phyloP scores from a whole-genome alignment of 2,888 invertebrate genomes.

The Theodoxus fluviatilis region DNA sequence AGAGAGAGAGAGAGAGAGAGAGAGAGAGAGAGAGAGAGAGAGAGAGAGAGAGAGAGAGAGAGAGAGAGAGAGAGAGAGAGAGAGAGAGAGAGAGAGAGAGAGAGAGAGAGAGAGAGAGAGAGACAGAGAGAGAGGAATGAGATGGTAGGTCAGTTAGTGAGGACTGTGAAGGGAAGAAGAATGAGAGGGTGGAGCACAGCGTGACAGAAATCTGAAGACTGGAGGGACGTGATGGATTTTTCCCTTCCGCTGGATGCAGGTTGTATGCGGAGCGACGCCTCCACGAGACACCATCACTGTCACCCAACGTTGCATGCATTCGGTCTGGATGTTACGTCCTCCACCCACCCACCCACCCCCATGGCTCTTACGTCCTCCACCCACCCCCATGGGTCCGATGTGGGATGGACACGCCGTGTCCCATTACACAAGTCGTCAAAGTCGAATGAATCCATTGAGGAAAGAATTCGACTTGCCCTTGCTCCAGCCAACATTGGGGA shows the following conservation, averaged over 20 bases:
- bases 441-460: too few species aligned
- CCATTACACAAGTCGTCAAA: too few species aligned
- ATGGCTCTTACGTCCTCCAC: too few species aligned
- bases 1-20: not conserved
- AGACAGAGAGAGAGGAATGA: not conserved
- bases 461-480: too few species aligned
- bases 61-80: not conserved
- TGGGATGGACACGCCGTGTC: too few species aligned
- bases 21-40: not conserved
- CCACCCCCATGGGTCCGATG: too few species aligned
- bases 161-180: not conserved
- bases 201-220: not conserved
- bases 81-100: conserved; percentile 7
- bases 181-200: not conserved
- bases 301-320: too few species aligned
- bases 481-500: too few species aligned
- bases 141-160: not conserved
- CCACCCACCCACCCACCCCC: too few species aligned
- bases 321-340: too few species aligned
- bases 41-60: not conserved
- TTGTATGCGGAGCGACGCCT: not conserved
- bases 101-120: conserved; percentile 14
- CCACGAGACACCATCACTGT: too few species aligned
- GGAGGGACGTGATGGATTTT: not conserved
- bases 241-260: not conserved